Conservation (phyloP, 2,797 vertebrate species). For the Ceryle rudis region DNA sequence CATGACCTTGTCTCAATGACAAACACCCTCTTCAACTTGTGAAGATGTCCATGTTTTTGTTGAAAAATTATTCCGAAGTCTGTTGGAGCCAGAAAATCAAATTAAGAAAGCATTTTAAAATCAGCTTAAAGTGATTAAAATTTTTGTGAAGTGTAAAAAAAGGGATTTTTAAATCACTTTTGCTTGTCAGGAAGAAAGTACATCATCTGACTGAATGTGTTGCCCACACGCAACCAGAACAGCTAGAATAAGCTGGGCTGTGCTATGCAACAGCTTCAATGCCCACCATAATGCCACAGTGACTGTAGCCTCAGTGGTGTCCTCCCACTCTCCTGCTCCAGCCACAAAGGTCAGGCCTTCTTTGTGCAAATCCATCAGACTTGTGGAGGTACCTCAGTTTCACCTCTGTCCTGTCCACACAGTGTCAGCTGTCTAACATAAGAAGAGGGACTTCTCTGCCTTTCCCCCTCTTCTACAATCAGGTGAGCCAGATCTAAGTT, state of each 20-base stretch:
- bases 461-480: not conserved
- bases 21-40: not conserved
- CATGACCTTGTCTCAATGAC: not conserved
- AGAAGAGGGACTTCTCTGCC: not conserved
- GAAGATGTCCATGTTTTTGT: not conserved
- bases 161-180: slow-evolving; percentile 38
- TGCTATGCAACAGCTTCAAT: accelerated
- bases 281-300: not conserved
- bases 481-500: not conserved
- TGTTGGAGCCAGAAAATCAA: slow-evolving; percentile 45
- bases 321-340: not conserved
- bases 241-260: not conserved
- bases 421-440: accelerated
- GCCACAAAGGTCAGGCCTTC: not conserved
- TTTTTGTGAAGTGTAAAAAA: slow-evolving; percentile 57
- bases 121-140: slow-evolving; percentile 63
- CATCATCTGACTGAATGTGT: not conserved
- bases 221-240: not conserved
- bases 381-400: not conserved
- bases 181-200: not conserved
- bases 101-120: slow-evolving; percentile 52
- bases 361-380: not conserved
- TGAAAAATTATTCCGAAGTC: not conserved
- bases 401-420: accelerated
- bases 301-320: not conserved